phyloP scores from a whole-genome alignment of 2,113 vertebrate genomes.

The Colaptes auratus region DNA sequence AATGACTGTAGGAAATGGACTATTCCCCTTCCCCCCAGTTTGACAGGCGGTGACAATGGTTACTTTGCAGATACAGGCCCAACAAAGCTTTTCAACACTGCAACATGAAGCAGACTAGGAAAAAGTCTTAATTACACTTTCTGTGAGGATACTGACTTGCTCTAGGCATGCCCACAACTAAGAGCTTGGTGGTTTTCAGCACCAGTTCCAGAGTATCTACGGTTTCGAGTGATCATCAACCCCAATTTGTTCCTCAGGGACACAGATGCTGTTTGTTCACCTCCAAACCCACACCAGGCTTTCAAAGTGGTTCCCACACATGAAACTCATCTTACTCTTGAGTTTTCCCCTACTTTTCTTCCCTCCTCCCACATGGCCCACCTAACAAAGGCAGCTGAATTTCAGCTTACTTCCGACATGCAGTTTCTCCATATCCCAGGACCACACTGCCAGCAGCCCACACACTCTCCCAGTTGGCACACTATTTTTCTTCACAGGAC shows the following conservation, averaged over 20 bases:
- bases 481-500: neutral
- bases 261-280: neutral
- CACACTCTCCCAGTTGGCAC: neutral
- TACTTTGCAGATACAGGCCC: conserved; percentile 18
- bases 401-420: neutral
- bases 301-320: neutral
- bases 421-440: neutral
- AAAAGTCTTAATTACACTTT: conserved; percentile 38
- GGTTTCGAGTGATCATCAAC: neutral
- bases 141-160: neutral
- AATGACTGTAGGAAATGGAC: conserved; percentile 29
- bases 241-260: neutral
- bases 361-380: neutral
- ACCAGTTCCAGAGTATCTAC: neutral
- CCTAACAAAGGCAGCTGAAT: neutral
- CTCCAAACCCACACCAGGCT: neutral
- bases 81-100: conserved; percentile 48
- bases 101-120: conserved; percentile 45
- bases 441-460: neutral
- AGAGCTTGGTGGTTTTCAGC: neutral
- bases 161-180: neutral
- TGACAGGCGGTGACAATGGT: conserved; percentile 43
- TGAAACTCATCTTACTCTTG: neutral
- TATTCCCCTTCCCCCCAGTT: conserved; percentile 44
- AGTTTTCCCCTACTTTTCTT: neutral